A percentile compares a stretch with the other conserved stretches of the same genome.
These are phyloP conservation scores for Vandiemenella viatica DNA, from an alignment of 2,888 invertebrate species.

Conservation along the genomic window DNA sequence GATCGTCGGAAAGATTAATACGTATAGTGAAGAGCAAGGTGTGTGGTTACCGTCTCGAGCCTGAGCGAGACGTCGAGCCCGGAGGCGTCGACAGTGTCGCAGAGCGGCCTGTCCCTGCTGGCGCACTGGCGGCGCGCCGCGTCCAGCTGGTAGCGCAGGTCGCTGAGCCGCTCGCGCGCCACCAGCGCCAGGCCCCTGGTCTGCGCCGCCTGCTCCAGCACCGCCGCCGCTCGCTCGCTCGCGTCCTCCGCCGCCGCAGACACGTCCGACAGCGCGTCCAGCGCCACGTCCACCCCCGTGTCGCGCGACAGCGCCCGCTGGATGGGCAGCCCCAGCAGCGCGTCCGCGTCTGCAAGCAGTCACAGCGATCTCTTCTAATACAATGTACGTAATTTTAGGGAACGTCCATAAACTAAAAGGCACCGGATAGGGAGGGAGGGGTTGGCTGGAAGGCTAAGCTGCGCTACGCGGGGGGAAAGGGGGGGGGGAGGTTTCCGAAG, in stretches of 20 bases:
- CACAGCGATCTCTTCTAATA: no score
- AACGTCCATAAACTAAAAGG: no score
- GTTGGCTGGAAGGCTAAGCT: no score
- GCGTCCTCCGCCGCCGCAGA: slow-evolving; percentile 41
- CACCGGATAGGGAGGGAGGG: no score
- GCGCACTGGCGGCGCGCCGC: slow-evolving; percentile 47
- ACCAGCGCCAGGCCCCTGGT: slow-evolving; percentile 38
- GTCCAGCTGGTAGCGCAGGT: slow-evolving; percentile 42
- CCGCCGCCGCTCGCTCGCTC: slow-evolving; percentile 37
- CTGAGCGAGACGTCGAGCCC: slow-evolving; percentile 49
- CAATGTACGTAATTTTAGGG: no score
- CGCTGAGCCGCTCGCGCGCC: slow-evolving; percentile 41
- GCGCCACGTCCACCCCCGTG: slow-evolving; percentile 59
- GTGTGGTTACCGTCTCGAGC: slow-evolving; percentile 44
- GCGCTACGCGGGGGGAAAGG: no score
- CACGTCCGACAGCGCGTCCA: slow-evolving; percentile 54
- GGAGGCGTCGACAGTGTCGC: slow-evolving; percentile 57
- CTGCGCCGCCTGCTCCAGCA: slow-evolving; percentile 39
- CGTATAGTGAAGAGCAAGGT: no score
- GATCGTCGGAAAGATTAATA: no score
- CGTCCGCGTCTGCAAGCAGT: slow-evolving; percentile 47
- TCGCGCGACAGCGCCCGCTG: slow-evolving; percentile 55
- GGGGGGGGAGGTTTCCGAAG: no score
- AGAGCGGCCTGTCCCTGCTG: slow-evolving; percentile 52
- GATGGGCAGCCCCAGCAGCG: slow-evolving; percentile 60